A percentile compares a stretch with the other conserved stretches of the same genome.
These are phyloP conservation scores for Aspidiotus rigidus DNA, from an alignment of 2,888 invertebrate species.

Conservation along the genomic window DNA sequence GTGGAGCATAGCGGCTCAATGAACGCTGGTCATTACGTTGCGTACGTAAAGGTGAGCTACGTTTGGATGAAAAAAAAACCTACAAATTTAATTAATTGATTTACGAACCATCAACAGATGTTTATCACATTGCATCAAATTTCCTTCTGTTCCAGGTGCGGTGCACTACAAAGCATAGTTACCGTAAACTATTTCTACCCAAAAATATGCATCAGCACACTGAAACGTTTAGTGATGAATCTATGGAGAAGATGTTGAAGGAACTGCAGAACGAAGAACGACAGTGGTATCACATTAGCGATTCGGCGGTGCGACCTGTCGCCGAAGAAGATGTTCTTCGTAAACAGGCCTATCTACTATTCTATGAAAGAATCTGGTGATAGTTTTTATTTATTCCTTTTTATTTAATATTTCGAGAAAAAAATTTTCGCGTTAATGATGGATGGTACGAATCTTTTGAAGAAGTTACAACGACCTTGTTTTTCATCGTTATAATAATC, in stretches of 20 bases:
- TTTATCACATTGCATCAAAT: background rate
- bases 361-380: conserved; percentile 87
- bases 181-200: conserved; percentile 34
- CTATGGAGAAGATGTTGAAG: background rate
- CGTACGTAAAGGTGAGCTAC: conserved; percentile 65
- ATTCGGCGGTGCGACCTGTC: conserved; percentile 74
- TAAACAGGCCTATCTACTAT: conserved; percentile 88
- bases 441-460: no score
- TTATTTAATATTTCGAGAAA: background rate
- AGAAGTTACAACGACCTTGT: no score
- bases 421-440: no score
- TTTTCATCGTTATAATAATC: no score
- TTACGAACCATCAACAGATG: background rate
- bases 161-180: conserved; percentile 34
- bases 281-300: conserved; percentile 85
- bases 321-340: conserved; percentile 68
- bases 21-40: conserved; percentile 84
- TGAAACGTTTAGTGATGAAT: conserved; percentile 25
- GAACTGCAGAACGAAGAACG: conserved; percentile 18
- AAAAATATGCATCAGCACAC: conserved; percentile 27
- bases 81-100: background rate
- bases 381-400: conserved; percentile 24
- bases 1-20: conserved; percentile 90
- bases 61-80: background rate
- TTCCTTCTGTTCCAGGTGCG: conserved; percentile 29